Conservation (phyloP, 30 jellyfish, hydroid and myxozoan genomes). For the Phacellophora camtschatica region DNA sequence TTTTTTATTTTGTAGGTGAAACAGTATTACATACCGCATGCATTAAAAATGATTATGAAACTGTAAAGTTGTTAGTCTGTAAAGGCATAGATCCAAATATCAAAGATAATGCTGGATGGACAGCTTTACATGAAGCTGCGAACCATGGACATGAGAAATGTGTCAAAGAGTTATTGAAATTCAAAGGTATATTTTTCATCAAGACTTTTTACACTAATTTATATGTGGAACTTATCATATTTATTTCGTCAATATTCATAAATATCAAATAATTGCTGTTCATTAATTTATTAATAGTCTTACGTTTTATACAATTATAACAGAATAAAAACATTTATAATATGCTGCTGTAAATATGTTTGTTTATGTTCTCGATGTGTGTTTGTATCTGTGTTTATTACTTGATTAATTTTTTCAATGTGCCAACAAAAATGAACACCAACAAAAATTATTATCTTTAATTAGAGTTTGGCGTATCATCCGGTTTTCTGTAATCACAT, state of each 20-base stretch:
- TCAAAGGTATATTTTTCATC: constrained; percentile 43
- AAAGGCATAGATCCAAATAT: constrained; percentile 58
- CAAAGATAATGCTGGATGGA: constrained; percentile 80
- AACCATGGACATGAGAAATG: constrained; percentile 69
- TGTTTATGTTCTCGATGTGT: no score
- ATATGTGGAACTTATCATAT: neutral
- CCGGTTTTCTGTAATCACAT: no score
- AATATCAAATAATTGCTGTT: neutral
- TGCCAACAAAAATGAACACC: no score
- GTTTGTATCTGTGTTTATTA: no score
- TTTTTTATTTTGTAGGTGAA: constrained; percentile 82
- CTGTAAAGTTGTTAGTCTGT: constrained; percentile 36
- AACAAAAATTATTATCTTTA: no score
- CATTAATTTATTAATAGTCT: no score
- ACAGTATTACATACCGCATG: constrained; percentile 81
- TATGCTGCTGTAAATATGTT: no score
- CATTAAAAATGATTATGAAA: constrained; percentile 49
- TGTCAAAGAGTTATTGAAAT: constrained; percentile 59
- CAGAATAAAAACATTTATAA: no score
- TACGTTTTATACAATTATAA: no score
- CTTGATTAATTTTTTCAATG: no score
- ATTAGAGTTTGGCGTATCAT: no score
- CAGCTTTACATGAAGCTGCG: constrained; percentile 83
- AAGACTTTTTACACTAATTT: no score
- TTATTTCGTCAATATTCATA: neutral